Conservation (phyloP, 2,797 vertebrate genomes). For the Sitta carolinensis region DNA sequence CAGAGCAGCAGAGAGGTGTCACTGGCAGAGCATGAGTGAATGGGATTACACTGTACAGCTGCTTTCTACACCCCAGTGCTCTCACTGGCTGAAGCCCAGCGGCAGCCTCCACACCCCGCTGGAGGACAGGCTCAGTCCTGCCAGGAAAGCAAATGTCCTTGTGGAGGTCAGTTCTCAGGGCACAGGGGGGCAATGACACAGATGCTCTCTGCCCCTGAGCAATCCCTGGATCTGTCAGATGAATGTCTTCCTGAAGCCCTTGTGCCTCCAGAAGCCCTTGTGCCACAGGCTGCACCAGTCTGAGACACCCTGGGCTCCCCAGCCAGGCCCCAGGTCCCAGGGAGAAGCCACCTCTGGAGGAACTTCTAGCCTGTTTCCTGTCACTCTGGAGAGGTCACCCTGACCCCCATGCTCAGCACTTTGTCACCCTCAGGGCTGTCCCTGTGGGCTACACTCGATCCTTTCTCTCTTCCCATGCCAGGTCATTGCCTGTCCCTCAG, state of each 20-base stretch:
- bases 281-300: not conserved
- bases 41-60: not conserved
- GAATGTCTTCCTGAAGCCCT: not conserved
- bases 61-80: not conserved
- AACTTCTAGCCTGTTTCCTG: not conserved
- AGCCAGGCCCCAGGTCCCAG: not conserved
- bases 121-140: not conserved
- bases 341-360: not conserved
- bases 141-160: not conserved
- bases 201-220: not conserved
- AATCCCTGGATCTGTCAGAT: not conserved
- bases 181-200: not conserved
- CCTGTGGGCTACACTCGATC: accelerated
- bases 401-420: not conserved
- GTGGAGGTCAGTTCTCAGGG: not conserved
- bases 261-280: not conserved
- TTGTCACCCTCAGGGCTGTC: not conserved
- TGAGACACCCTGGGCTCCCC: not conserved
- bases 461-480: not conserved
- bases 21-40: not conserved
- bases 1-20: not conserved
- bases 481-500: not conserved
- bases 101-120: accelerated
- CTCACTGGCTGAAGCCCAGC: not conserved
- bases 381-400: not conserved